Evolutionary conservation across 2,888 invertebrate genomes (phyloP), one percentile per base, ranked within the genome.

Genomic region (Piscicola geometra): DNA sequence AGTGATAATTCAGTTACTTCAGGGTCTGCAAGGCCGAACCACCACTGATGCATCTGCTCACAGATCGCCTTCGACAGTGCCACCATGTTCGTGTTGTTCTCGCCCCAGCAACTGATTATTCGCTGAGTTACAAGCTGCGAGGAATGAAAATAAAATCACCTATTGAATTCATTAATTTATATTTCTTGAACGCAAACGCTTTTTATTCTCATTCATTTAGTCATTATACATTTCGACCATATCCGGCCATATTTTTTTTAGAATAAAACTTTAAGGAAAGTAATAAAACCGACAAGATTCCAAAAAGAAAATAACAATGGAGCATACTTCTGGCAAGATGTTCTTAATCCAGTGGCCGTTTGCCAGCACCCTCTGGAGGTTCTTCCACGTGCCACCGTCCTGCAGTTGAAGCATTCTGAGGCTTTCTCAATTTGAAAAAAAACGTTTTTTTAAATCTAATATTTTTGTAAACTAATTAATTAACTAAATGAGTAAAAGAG

Each of bases 331-430:
- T n/a, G 71, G 71, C 36, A 76, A 33, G 25, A 71, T 36, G 50
- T 76, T 76, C 36, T 71, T 76, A 41, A 76, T 71, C 76, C 76
- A 76, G 50, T 76, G 76, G 18, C 71, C 76, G 28, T 76, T 76
- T 35, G 60, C 71, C 28, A 76, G 28, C 30, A 71, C 76, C 18
- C 56, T 33, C 30, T 71, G 71, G 25, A 71, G 66, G 33, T 60
- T 32, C 33, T 71, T 76, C 76, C 76, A 76, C 41, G 47, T 30
- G 36, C 68, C 70, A 25, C 52, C 52, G 35, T 35, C 68, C 50
- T 75, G 73, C 5, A 9, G 41, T 5, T 64, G 15, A 21, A 21
- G 21, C 15, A 50, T 50, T 50, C 21, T 21, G 21, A 50, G 52
- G 15, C 15, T 50, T 21, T 50, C 52, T 50, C 52, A 50, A 15